These are phyloP conservation scores for Tetraodon nigroviridis DNA, from an alignment of 2,113 vertebrate species.

Conservation along the genomic window DNA sequence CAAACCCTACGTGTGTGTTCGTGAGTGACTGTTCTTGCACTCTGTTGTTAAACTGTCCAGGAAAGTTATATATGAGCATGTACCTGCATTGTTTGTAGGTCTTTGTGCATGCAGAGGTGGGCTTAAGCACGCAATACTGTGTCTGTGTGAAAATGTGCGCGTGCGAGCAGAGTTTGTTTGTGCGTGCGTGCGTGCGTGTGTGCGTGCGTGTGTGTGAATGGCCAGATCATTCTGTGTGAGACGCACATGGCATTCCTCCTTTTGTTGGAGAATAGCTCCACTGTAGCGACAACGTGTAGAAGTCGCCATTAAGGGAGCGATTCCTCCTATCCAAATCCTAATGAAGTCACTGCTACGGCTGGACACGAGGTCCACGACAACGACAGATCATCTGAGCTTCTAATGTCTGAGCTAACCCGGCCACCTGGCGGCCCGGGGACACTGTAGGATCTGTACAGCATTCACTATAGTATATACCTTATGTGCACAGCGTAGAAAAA, in stretches of 20 bases:
- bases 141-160: constrained; percentile 18
- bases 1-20: constrained; percentile 39
- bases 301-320: constrained; percentile 61
- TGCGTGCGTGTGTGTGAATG: constrained; percentile 42
- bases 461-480: constrained; percentile 70
- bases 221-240: constrained; percentile 63
- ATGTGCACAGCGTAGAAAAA: constrained; percentile 64
- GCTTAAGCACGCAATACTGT: constrained; percentile 38
- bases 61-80: constrained; percentile 54
- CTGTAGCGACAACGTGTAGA: constrained; percentile 65
- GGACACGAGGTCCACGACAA: constrained; percentile 52
- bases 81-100: constrained; percentile 54
- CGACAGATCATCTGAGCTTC: constrained; percentile 61
- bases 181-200: constrained; percentile 36
- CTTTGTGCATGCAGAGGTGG: constrained; percentile 52
- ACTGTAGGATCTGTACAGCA: constrained; percentile 64
- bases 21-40: constrained; percentile 30
- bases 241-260: constrained; percentile 64
- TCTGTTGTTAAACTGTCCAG: constrained; percentile 40
- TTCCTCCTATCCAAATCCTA: constrained; percentile 62
- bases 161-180: constrained; percentile 28
- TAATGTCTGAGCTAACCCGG: constrained; percentile 53
- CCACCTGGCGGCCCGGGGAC: constrained; percentile 47
- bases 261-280: constrained; percentile 53
- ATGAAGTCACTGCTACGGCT: constrained; percentile 49